Conservation (phyloP, 1,140 invertebrate genomes). For the Calephelis virginiensis region DNA sequence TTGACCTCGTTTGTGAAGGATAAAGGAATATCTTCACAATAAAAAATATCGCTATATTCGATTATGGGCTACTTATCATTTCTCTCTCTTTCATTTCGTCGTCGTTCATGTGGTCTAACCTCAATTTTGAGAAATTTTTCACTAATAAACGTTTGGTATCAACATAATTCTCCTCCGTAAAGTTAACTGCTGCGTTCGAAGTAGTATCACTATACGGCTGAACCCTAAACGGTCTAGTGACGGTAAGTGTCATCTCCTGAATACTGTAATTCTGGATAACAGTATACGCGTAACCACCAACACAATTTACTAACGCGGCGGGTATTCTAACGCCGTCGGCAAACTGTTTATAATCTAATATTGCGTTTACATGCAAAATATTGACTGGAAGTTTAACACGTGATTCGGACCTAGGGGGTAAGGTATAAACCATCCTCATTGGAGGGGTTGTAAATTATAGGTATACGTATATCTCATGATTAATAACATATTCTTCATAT, state of each 20-base stretch:
- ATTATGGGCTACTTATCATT: slow-evolving; percentile 8
- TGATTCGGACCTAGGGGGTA: slow-evolving; percentile 21
- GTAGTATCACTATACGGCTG: background rate
- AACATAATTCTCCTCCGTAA: background rate
- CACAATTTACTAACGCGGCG: slow-evolving; percentile 24
- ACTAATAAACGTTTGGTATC: slow-evolving; percentile 19
- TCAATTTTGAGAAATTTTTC: slow-evolving; percentile 23
- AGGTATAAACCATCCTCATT: slow-evolving; percentile 14
- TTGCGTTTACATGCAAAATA: background rate
- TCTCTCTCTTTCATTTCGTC: slow-evolving; percentile 26
- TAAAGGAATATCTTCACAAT: slow-evolving; percentile 26
- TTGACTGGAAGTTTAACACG: slow-evolving; percentile 19
- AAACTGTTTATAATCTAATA: slow-evolving; percentile 2
- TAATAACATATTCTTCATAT: slow-evolving; percentile 32
- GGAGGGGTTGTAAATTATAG: slow-evolving; percentile 31
- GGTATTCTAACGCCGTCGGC: slow-evolving; percentile 20
- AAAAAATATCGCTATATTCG: slow-evolving; percentile 29
- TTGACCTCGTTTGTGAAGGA: slow-evolving; percentile 24
- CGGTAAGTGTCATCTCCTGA: slow-evolving; percentile 12
- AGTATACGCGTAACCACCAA: slow-evolving; percentile 20
- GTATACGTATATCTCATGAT: slow-evolving; percentile 28
- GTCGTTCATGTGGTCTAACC: slow-evolving; percentile 20
- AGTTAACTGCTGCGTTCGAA: background rate
- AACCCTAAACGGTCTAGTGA: slow-evolving; percentile 15
- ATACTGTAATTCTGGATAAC: slow-evolving; percentile 21